phyloP scores from a whole-genome alignment of 1,140 invertebrate species.

The Sinonovacula constricta region DNA sequence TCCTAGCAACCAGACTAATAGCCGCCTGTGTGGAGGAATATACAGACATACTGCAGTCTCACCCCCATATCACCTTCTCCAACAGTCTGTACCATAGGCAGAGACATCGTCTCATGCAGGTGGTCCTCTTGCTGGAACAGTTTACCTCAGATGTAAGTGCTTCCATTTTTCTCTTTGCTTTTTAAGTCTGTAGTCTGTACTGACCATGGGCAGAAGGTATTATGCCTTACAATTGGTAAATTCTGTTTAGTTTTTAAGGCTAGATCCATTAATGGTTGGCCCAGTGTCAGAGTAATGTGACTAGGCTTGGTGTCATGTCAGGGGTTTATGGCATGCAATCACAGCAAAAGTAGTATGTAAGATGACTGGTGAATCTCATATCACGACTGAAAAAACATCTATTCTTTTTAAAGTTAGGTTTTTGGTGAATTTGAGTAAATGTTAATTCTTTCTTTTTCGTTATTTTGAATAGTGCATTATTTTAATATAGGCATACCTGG shows the following conservation, averaged over 20 bases:
- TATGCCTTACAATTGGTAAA: background rate
- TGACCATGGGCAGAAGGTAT: too few species aligned
- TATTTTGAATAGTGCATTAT: background rate
- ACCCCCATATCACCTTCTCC: slow-evolving; percentile 60
- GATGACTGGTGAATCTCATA: background rate
- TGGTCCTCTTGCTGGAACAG: slow-evolving; percentile 60
- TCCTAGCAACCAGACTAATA: slow-evolving; percentile 52
- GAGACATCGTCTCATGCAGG: slow-evolving; percentile 63
- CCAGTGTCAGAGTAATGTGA: too few species aligned
- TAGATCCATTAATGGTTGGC: background rate
- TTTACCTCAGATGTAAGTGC: slow-evolving; percentile 64
- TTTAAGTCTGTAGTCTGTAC: too few species aligned
- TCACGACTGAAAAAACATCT: background rate
- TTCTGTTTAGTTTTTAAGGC: background rate
- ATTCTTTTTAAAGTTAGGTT: background rate
- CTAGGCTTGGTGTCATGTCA: too few species aligned
- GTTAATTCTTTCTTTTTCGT: background rate
- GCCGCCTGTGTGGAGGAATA: slow-evolving; percentile 42
- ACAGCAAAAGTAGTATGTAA: background rate
- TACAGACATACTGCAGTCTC: slow-evolving; percentile 36
- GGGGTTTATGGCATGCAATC: too few species aligned
- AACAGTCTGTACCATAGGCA: slow-evolving; percentile 66
- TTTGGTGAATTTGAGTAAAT: background rate
- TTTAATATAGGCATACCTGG: slow-evolving; percentile 29
- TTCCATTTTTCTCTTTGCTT: too few species aligned